Base-by-base conservation (phyloP, 2,888 invertebrate genomes). In the Nomada hirtipes region DNA sequence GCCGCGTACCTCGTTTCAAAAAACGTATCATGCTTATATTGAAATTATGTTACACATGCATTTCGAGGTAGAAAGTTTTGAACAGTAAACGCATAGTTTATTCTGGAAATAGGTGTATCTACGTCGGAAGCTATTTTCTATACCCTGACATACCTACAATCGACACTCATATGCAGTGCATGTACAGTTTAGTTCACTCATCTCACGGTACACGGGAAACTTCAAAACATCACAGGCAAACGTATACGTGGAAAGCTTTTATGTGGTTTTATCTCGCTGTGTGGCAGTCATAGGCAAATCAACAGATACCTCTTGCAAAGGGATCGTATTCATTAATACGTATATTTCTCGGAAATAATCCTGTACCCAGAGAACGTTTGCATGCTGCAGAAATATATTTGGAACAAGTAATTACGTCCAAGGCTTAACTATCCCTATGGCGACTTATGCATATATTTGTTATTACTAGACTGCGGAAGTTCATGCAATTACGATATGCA, bases 221-320 rank as follows among this genome's bases (percentile, higher is more conserved):
- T 50, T 64, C 11, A 26, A 64, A 64, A 29, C 64, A 23, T 23
- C 23, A 18, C 18, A 10, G 26, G 18, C 23, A 15, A 9, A 15
- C 47, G 10, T 50, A 15, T 29, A 29, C 47, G 13, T 18, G n/a
- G 52, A 52, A 11, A 65, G n/a, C n/a, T 65, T 65, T n/a, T 20
- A 52, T 7, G 47, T 11, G 64, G 47, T 50, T 50, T 64, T 64
- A 47, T 50, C 26, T 18, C 11, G 47, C 26, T 64, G 23, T 47
- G 47, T 15, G 0, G 2, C 42, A 63, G 42, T 42, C 20, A 15
- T 15, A 10, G 63, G 44, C 18, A 42, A 64, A 64, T 65, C 64
- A 65, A 50, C 64, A 65, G 50, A 65, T 65, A 26, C 50, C 0
- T 26, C 11, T n/a, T 29, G 50, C 52, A 20, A n/a, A 65, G 26